Percentiles rank a stretch among this genome's conserved stretches.
Evolutionary conservation across 2,797 vertebrate species (phyloP).

Genomic region (Cuniculus paca): DNA sequence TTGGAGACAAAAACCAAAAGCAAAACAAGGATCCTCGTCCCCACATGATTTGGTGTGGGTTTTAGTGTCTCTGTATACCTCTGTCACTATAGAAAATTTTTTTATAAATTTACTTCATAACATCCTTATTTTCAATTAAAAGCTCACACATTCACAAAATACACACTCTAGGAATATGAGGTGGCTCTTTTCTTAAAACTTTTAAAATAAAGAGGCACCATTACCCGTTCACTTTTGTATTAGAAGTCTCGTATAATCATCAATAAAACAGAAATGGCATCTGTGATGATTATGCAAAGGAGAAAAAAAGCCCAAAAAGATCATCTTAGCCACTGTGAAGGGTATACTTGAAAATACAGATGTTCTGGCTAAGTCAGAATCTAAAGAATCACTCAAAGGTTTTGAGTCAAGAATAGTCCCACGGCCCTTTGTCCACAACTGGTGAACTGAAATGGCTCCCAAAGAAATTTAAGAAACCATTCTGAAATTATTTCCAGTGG

Average conservation of each 20-base stretch:
- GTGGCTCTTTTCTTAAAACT: constrained; percentile 78
- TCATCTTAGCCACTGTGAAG: constrained; percentile 13
- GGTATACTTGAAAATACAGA: background rate
- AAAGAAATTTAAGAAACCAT: constrained; percentile 24
- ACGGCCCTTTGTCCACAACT: constrained; percentile 4
- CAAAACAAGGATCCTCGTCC: constrained; percentile 59
- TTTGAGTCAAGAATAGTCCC: constrained; percentile 49
- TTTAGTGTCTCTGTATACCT: too few species aligned
- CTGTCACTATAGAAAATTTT: constrained; percentile 64
- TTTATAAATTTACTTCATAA: constrained; percentile 59
- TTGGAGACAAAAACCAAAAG: background rate
- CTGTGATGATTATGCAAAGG: constrained; percentile 48
- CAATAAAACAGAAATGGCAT: constrained; percentile 69
- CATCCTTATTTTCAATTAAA: constrained; percentile 74
- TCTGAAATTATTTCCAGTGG: background rate
- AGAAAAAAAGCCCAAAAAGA: constrained; percentile 15
- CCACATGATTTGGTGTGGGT: too few species aligned
- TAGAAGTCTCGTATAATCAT: constrained; percentile 67
- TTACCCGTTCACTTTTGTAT: constrained; percentile 83
- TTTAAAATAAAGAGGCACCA: constrained; percentile 83
- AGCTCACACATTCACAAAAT: constrained; percentile 78
- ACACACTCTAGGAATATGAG: constrained; percentile 79
- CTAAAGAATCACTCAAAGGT: constrained; percentile 1
- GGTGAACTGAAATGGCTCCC: constrained; percentile 33
- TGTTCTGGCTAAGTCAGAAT: background rate